Evolutionary conservation across 2,113 vertebrate species (phyloP).

Genomic region (Reinhardtius hippoglossoides): DNA sequence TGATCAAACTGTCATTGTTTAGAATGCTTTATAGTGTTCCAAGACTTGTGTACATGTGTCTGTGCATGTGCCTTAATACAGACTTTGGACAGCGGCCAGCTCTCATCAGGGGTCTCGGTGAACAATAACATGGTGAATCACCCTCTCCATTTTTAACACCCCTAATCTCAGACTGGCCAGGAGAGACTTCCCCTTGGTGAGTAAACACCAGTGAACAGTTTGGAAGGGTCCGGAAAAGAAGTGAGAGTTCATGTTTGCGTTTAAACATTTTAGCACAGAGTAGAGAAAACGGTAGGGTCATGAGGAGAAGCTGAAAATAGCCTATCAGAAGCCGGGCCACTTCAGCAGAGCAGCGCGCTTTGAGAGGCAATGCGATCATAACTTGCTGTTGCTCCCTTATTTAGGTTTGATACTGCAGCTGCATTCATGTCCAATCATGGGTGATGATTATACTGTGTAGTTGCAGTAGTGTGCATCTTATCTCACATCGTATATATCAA

Average conservation of each 20-base stretch:
- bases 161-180: conserved; percentile 6
- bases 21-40: neutral
- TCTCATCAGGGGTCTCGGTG: conserved; percentile 40
- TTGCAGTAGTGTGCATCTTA: neutral
- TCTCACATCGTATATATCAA: conserved; percentile 8
- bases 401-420: conserved; percentile 9
- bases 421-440: conserved; percentile 5
- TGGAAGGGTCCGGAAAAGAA: conserved; percentile 30
- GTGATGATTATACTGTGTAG: neutral
- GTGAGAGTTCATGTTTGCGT: conserved; percentile 67
- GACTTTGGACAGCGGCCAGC: conserved; percentile 55
- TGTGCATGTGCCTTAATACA: conserved; percentile 7
- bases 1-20: conserved; percentile 12
- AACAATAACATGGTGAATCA: conserved; percentile 71
- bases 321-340: conserved; percentile 28
- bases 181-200: conserved; percentile 50
- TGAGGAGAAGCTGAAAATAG: conserved; percentile 62
- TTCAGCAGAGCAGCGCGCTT: conserved; percentile 20
- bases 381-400: conserved; percentile 27
- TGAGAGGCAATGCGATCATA: conserved; percentile 4
- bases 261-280: conserved; percentile 47
- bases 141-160: conserved; percentile 50
- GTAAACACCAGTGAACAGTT: conserved; percentile 58
- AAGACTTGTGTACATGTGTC: conserved; percentile 7
- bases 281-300: conserved; percentile 17